A percentile compares a stretch with the other conserved stretches of the same genome.
These are phyloP conservation scores for Chelmon rostratus DNA, from an alignment of 2,797 vertebrate species.

Conservation along the genomic window DNA sequence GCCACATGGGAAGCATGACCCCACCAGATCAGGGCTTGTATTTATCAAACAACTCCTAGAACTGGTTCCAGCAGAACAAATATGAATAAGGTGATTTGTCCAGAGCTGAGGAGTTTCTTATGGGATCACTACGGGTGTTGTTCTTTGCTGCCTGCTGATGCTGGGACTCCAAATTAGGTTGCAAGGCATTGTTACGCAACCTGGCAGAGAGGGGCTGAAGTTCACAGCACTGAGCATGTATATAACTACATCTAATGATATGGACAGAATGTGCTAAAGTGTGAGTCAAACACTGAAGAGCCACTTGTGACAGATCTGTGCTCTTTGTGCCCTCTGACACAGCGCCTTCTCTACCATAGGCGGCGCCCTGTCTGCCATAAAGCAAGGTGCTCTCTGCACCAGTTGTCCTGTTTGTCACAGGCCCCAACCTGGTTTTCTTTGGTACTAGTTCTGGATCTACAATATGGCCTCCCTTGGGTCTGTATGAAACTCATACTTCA, in stretches of 20 bases:
- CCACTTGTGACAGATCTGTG: not conserved
- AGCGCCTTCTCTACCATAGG: too few species aligned
- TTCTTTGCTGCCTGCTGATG: too few species aligned
- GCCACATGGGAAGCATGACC: too few species aligned
- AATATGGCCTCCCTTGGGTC: slow-evolving; percentile 17
- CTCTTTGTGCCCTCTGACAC: too few species aligned
- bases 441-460: slow-evolving; percentile 13
- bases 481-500: slow-evolving; percentile 11
- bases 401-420: not conserved
- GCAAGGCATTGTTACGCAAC: not conserved
- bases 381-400: not conserved
- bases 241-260: not conserved
- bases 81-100: too few species aligned
- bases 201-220: not conserved
- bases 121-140: too few species aligned
- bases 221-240: not conserved
- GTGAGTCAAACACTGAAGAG: not conserved
- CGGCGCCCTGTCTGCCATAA: not conserved
- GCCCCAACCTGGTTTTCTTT: not conserved
- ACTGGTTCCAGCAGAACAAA: too few species aligned
- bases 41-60: too few species aligned
- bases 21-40: too few species aligned
- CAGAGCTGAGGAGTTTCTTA: too few species aligned
- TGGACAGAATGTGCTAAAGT: not conserved
- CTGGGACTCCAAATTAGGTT: too few species aligned